phyloP scores from a whole-genome alignment of 2,797 vertebrate species.

The Malurus splendens region DNA sequence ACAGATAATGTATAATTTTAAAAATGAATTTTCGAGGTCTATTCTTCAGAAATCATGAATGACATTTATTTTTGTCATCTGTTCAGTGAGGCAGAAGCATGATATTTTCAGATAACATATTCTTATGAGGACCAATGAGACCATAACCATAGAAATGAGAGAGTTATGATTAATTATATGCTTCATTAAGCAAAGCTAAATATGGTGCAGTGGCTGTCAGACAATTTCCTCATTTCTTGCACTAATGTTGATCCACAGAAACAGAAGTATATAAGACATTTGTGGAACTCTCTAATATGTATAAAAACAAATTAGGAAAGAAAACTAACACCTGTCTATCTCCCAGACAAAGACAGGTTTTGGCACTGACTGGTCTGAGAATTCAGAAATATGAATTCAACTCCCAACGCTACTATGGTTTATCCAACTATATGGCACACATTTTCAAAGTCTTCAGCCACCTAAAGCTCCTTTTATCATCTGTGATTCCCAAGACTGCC shows the following conservation, averaged over 20 bases:
- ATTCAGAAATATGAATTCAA: not conserved
- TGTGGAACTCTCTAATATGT: not conserved
- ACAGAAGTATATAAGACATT: not conserved
- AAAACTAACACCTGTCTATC: not conserved
- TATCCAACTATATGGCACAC: not conserved
- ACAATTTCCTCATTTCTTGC: not conserved
- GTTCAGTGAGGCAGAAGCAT: not conserved
- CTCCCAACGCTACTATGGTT: not conserved
- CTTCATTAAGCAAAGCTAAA: constrained; percentile 4
- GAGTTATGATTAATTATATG: not conserved
- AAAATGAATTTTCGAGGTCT: not conserved
- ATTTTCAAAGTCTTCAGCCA: not conserved
- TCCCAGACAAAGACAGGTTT: not conserved
- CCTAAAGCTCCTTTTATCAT: not conserved
- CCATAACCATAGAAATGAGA: not conserved
- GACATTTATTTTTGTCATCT: not conserved
- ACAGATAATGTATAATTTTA: not conserved
- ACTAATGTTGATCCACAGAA: not conserved
- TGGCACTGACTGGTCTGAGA: not conserved
- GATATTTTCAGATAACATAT: not conserved
- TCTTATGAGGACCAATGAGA: not conserved
- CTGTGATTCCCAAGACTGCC: not conserved
- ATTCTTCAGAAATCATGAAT: not conserved
- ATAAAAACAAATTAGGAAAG: not conserved
- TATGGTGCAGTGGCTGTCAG: not conserved